Percentiles rank a stretch among this genome's conserved stretches.
Evolutionary conservation across 2,113 vertebrate genomes (phyloP).

Genomic region (Anolis carolinensis): DNA sequence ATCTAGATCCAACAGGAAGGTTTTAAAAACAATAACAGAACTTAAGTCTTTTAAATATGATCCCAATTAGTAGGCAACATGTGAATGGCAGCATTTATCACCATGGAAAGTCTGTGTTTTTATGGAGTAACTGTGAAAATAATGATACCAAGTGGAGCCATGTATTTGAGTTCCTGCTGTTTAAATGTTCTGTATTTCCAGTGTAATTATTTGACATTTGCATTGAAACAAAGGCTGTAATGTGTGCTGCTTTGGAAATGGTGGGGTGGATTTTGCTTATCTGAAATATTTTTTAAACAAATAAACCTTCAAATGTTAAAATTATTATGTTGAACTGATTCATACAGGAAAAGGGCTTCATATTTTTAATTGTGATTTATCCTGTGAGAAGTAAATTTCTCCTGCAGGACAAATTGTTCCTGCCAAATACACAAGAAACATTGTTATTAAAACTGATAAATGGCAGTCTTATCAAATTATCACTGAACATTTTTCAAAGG

Average conservation of each 20-base stretch:
- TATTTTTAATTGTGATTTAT: slow-evolving; percentile 51
- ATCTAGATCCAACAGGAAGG: not conserved
- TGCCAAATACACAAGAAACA: slow-evolving; percentile 37
- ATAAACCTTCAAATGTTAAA: slow-evolving; percentile 61
- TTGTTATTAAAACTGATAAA: not conserved
- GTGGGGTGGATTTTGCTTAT: slow-evolving; percentile 65
- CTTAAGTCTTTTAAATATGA: slow-evolving; percentile 47
- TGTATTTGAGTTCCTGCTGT: slow-evolving; percentile 70
- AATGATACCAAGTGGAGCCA: slow-evolving; percentile 66
- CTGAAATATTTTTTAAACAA: slow-evolving; percentile 59
- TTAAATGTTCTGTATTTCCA: slow-evolving; percentile 68
- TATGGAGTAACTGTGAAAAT: slow-evolving; percentile 61
- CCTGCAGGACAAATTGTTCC: slow-evolving; percentile 35
- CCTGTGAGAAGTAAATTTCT: slow-evolving; percentile 48
- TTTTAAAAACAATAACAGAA: slow-evolving; percentile 42
- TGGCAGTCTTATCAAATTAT: slow-evolving; percentile 33
- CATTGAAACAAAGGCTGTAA: slow-evolving; percentile 68
- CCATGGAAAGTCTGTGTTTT: slow-evolving; percentile 51
- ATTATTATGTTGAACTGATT: slow-evolving; percentile 51
- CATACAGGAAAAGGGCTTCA: slow-evolving; percentile 43
- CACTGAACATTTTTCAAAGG: slow-evolving; percentile 25
- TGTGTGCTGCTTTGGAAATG: slow-evolving; percentile 54
- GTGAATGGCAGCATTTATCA: slow-evolving; percentile 51
- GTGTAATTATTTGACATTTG: slow-evolving; percentile 74
- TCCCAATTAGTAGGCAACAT: slow-evolving; percentile 53